Percentiles rank a stretch among this genome's conserved stretches.
Evolutionary conservation across 2,888 invertebrate genomes (phyloP).

Genomic region (Theretra japonica): DNA sequence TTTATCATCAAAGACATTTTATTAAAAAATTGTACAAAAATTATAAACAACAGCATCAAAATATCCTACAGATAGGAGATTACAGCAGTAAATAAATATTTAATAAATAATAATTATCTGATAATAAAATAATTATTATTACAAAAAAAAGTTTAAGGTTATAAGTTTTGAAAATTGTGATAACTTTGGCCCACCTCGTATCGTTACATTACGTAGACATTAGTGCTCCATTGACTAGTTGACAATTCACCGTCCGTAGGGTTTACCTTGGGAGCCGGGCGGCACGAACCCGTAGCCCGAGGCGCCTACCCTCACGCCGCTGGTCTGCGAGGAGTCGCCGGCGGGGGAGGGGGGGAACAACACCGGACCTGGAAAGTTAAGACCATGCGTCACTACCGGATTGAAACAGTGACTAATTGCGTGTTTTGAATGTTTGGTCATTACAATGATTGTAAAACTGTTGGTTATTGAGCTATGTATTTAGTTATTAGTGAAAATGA

Average conservation of each 20-base stretch:
- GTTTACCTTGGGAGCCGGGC: constrained; percentile 87
- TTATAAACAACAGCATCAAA: too few species aligned
- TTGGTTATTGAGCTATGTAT: too few species aligned
- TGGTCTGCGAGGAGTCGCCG: constrained; percentile 88
- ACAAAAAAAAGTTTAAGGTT: too few species aligned
- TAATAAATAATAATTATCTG: too few species aligned
- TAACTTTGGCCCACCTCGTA: constrained; percentile 22
- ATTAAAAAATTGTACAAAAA: too few species aligned
- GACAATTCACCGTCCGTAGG: constrained; percentile 69
- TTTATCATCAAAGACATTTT: too few species aligned
- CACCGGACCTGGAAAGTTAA: constrained; percentile 88
- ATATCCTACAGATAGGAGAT: too few species aligned
- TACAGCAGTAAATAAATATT: too few species aligned
- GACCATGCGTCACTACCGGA: constrained; percentile 35
- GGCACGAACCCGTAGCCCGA: constrained; percentile 95
- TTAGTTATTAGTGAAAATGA: too few species aligned
- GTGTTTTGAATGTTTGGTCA: not conserved
- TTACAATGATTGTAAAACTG: too few species aligned
- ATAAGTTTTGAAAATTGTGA: too few species aligned
- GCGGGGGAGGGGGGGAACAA: constrained; percentile 90
- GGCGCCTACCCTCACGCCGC: constrained; percentile 92
- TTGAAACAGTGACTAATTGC: constrained; percentile 5
- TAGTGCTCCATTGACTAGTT: constrained; percentile 71
- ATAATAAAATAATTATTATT: too few species aligned
- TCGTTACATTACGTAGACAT: constrained; percentile 51